Evolutionary conservation across 2,888 invertebrate genomes (phyloP).

Genomic region (Cyclophora punctaria): DNA sequence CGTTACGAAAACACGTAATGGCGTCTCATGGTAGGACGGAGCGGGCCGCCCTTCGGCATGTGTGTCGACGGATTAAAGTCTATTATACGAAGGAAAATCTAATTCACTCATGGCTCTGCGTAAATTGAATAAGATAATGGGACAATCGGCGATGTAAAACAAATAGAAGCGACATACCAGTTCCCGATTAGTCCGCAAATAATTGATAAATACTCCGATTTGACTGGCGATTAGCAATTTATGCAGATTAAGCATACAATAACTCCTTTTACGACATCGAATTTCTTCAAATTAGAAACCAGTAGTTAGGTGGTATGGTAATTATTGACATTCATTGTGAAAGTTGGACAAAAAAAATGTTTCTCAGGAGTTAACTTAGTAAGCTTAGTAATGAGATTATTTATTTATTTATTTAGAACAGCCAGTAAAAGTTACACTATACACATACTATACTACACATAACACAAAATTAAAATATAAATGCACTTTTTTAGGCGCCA

Average conservation of each 20-base stretch:
- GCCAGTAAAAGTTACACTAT: no score
- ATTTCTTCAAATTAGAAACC: slow-evolving; percentile 21
- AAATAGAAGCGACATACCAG: slow-evolving; percentile 27
- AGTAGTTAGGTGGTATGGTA: slow-evolving; percentile 21
- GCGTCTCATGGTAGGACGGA: slow-evolving; percentile 64
- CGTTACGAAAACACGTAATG: slow-evolving; percentile 69
- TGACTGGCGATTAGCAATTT: slow-evolving; percentile 18
- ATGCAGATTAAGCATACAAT: slow-evolving; percentile 17
- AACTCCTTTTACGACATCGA: slow-evolving; percentile 20
- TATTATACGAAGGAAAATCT: slow-evolving; percentile 58
- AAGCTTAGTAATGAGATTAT: no score
- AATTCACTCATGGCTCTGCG: slow-evolving; percentile 45
- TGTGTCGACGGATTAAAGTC: slow-evolving; percentile 57
- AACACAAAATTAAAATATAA: no score
- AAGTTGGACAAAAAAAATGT: slow-evolving; percentile 1
- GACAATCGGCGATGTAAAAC: slow-evolving; percentile 34
- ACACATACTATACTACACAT: no score
- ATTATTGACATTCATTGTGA: slow-evolving; percentile 13
- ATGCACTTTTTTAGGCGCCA: no score
- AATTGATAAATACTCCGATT: slow-evolving; percentile 13
- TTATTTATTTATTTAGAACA: no score
- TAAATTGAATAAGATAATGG: slow-evolving; percentile 71
- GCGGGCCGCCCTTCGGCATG: slow-evolving; percentile 58
- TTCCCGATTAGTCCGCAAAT: slow-evolving; percentile 16
- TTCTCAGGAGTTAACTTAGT: no score